A percentile compares a stretch with the other conserved stretches of the same genome.
Conservation (phyloP, 2,888 invertebrate species). For the Tiliacea citrago region DNA sequence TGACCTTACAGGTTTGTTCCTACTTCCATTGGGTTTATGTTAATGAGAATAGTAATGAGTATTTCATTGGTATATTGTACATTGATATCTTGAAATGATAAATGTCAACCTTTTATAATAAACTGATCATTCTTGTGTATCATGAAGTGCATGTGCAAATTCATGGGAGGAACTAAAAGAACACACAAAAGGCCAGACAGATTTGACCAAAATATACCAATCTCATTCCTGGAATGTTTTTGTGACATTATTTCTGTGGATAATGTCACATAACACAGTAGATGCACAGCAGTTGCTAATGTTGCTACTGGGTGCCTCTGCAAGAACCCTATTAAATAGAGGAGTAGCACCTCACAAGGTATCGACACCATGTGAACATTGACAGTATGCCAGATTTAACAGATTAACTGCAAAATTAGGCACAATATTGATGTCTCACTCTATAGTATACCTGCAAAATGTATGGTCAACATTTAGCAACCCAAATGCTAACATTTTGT, state of each 20-base stretch:
- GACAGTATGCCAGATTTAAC: not conserved
- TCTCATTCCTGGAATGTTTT: not conserved
- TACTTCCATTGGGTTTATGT: constrained; percentile 31
- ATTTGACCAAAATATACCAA: not conserved
- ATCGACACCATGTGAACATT: not conserved
- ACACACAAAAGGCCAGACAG: not conserved
- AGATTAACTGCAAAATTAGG: not conserved
- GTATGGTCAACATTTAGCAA: not conserved
- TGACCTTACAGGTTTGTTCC: constrained; percentile 35
- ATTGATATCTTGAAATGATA: not conserved
- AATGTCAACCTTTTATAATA: not conserved
- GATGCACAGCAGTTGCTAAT: not conserved
- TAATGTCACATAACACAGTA: not conserved
- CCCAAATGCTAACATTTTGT: not conserved
- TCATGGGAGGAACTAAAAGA: not conserved
- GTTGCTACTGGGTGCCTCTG: too few species aligned
- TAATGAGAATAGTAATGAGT: constrained; percentile 31
- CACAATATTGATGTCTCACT: not conserved
- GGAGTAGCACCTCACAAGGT: not conserved
- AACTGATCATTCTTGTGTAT: not conserved
- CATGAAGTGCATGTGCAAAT: not conserved
- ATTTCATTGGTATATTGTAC: not conserved
- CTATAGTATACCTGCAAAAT: not conserved
- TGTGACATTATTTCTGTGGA: too few species aligned
- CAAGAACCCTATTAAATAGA: not conserved